Evolutionary conservation across 2,797 vertebrate species (phyloP), one percentile per base, ranked within the genome.

Genomic region (Cephalopachus bancanus): DNA sequence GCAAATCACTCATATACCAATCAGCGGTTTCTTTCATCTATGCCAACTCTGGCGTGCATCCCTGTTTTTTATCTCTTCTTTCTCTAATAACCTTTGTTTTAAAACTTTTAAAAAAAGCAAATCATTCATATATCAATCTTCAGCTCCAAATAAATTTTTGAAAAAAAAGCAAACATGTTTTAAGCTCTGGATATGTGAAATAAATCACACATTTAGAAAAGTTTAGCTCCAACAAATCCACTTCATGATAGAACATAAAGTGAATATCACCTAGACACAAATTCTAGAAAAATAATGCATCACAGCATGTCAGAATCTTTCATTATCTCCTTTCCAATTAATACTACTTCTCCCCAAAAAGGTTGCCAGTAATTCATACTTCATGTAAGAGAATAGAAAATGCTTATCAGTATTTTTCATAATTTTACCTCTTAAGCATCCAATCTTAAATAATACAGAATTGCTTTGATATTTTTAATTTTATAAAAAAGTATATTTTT

Each of bases 391-490:
- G 71, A 83, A 76, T 64, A 88, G 72, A 88, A 91, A 80, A 49
- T 88, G 11, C 0, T 71, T 3, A 53, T 6, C 3, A 87, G 10
- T 14, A 24, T 60, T 72, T 26, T 88, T 91, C 15, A 95, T 55
- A 62, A 80, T 76, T 76, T 72, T 75, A 30, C 9, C 19, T 88
- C 8, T 2, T 91, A 49, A 75, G 7, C 3, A 30, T 71, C 75
- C 26, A 33, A 44, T 11, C 6, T 11, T 93, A 84, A 95, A 53
- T 75, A 92, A 79, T 30, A 24, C 12, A 57, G 9, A 11, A 83
- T 83, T 71, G 33, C 67, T 67, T 80, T 75, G 33, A n/a, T 57
- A 65, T 80, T 90, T 69, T 80, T 17, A 83, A 71, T 74, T 94
- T 53, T 90, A 69, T 69, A 28, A 26, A 93, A 88, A 89, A 89